Percentiles rank a stretch among this genome's conserved stretches.
phyloP scores from a whole-genome alignment of 2,888 invertebrate species.

The Eremobia ochroleuca region DNA sequence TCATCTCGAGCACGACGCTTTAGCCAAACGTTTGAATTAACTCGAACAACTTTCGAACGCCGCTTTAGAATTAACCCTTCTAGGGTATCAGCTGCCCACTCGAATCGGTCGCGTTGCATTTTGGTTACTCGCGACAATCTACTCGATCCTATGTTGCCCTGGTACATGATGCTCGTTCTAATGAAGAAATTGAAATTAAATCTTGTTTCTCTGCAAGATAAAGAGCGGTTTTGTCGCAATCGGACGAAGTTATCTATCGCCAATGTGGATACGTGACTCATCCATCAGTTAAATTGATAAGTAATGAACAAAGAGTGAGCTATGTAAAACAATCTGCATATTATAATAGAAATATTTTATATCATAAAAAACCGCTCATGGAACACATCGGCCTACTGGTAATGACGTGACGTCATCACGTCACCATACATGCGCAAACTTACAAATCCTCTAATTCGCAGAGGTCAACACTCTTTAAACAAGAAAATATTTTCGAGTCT shows the following conservation, averaged over 20 bases:
- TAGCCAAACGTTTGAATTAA: slow-evolving; percentile 88
- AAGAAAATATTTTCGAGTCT: slow-evolving; percentile 64
- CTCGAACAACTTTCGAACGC: slow-evolving; percentile 80
- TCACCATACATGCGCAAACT: slow-evolving; percentile 38
- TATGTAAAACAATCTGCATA: slow-evolving; percentile 59
- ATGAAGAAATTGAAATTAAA: slow-evolving; percentile 75
- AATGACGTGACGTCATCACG: slow-evolving; percentile 39
- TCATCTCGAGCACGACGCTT: slow-evolving; percentile 89
- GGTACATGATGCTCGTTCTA: slow-evolving; percentile 69
- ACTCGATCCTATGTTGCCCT: slow-evolving; percentile 73
- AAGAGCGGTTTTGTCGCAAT: slow-evolving; percentile 48
- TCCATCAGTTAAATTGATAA: slow-evolving; percentile 60
- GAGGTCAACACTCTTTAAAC: slow-evolving; percentile 67
- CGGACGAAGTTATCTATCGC: slow-evolving; percentile 48
- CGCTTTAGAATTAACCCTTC: slow-evolving; percentile 71
- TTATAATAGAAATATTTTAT: slow-evolving; percentile 60
- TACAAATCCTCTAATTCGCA: slow-evolving; percentile 59
- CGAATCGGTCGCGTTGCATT: slow-evolving; percentile 71
- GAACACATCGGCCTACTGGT: slow-evolving; percentile 31
- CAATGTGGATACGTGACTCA: slow-evolving; percentile 59
- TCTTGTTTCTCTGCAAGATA: slow-evolving; percentile 46
- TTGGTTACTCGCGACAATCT: slow-evolving; percentile 68
- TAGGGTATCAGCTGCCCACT: slow-evolving; percentile 69
- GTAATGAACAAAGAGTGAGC: slow-evolving; percentile 59
- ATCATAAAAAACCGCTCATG: slow-evolving; percentile 44